Conservation (phyloP, 2,113 vertebrate species). For the Ageneiosus marmoratus region DNA sequence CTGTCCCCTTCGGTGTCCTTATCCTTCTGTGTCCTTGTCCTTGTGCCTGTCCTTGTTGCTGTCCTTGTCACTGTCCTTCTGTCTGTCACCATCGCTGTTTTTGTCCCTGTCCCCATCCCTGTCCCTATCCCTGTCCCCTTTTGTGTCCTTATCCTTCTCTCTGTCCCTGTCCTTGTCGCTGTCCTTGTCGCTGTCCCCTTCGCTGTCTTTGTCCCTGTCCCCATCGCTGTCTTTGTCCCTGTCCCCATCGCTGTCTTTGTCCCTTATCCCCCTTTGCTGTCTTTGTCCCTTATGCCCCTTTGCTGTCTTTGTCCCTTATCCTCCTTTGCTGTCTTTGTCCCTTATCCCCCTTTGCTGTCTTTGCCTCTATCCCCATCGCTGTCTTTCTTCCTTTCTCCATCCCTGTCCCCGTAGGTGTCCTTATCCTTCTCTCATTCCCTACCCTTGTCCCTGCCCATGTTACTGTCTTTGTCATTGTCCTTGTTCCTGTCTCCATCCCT, state of each 20-base stretch:
- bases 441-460: neutral
- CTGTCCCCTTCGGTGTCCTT: neutral
- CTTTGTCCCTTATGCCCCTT: neutral
- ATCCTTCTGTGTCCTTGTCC: neutral
- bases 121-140: neutral
- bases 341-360: neutral
- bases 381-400: neutral
- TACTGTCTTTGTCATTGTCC: too few species aligned
- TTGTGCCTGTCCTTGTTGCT: neutral
- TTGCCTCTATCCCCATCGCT: neutral
- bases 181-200: neutral
- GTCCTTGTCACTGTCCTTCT: neutral
- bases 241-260: neutral
- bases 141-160: neutral
- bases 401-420: neutral
- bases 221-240: neutral
- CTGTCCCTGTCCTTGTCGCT: neutral
- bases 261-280: neutral
- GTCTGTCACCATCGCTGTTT: neutral
- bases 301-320: neutral
- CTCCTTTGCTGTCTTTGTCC: neutral
- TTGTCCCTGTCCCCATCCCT: neutral
- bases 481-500: neutral
- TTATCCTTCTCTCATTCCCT: neutral
- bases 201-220: neutral